Conservation (phyloP, 2,797 vertebrate species). For the Arctocebus calabarensis region DNA sequence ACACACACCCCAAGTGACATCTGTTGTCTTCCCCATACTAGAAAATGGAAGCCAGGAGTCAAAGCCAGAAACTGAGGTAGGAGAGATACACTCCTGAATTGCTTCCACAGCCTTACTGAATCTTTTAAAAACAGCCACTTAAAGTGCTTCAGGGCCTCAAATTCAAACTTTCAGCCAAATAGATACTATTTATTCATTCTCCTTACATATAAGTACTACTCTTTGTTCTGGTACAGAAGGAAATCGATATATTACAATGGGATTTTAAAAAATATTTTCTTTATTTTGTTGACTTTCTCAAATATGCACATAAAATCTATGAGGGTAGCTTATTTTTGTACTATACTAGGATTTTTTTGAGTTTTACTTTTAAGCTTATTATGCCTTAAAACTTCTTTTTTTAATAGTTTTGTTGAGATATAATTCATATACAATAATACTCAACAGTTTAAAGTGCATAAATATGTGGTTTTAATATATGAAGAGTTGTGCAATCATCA, state of each 20-base stretch:
- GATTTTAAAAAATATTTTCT: background rate
- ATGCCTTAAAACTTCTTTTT: background rate
- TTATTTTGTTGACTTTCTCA: background rate
- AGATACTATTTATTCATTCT: background rate
- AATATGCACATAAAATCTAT: background rate
- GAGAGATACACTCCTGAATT: background rate
- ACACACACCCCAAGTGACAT: background rate
- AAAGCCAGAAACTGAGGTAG: background rate
- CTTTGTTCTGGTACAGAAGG: background rate
- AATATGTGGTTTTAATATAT: background rate
- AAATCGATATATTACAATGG: background rate
- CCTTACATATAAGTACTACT: background rate
- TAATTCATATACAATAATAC: conserved; percentile 12
- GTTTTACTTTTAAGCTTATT: background rate
- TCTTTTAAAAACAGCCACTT: background rate
- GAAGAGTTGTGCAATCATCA: background rate
- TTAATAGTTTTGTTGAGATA: background rate
- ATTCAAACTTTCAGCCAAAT: background rate
- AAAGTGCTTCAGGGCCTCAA: background rate
- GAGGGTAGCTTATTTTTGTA: background rate
- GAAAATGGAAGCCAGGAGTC: background rate
- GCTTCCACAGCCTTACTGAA: background rate
- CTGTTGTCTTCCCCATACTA: background rate
- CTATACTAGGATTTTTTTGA: background rate
- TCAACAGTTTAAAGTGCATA: background rate